Base-by-base conservation (phyloP, 2,888 invertebrate species). In the Temnothorax unifasciatus region DNA sequence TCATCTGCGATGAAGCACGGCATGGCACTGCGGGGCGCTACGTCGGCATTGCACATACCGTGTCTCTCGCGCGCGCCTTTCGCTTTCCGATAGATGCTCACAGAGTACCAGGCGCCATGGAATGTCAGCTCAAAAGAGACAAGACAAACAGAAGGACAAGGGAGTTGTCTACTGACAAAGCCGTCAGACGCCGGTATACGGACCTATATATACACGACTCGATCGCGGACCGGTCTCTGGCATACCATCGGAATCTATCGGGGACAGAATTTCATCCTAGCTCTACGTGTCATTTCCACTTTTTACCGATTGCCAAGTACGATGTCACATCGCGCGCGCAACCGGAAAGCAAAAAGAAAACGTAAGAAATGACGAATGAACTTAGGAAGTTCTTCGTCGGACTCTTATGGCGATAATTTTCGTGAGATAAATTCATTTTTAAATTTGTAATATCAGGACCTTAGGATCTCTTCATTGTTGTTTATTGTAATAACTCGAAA, bases 191-290 rank as follows among this genome's bases (percentile, higher is more conserved):
- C 71, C 81, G 15, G 61, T 76, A 29, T 3, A 82, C 59, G 77
- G 41, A 21, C 75, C 71, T 68, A 86, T 76, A 34, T 34, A 82
- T 59, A 76, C 84, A 81, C 66, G 85, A 34, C 71, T 79, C 84
- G 88, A 88, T 88, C 90, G 74, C 89, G 66, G 79, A 86, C 88
- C 86, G 89, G 86, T 89, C 88, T 90, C 88, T 90, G 86, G 83
- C 82, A 76, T 74, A 75, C 77, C 61, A 21, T 84, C 18, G 71
- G 85, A 85, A 82, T 76, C 84, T 82, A 38, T 71, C 44, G 44
- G 52, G 83, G 85, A 79, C 82, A 88, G 75, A 87, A 87, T 90
- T 88, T 88, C 85, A 89, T 85, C 82, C 68, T 34, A 41, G 83
- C 34, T 64, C 63, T 85, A 89, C 83, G 82, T 86, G 90, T 90